phyloP scores from a whole-genome alignment of 2,888 invertebrate species.

The Drosophila atripex region DNA sequence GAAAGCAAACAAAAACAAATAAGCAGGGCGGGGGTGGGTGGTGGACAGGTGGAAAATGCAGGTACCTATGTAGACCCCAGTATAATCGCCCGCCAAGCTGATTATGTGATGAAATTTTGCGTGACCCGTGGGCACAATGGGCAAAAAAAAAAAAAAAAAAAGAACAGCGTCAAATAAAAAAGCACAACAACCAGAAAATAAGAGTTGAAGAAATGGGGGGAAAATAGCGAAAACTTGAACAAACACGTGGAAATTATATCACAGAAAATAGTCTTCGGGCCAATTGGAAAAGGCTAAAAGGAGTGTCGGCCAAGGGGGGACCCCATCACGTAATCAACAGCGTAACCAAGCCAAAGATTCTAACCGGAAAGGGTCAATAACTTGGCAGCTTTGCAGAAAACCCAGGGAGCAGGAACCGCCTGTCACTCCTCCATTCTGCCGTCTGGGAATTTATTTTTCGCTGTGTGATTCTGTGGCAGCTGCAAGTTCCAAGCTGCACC shows the following conservation, averaged over 20 bases:
- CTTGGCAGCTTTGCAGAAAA: constrained; percentile 8
- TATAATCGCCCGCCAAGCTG: constrained; percentile 59
- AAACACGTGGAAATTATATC: constrained; percentile 59
- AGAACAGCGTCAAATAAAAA: constrained; percentile 12
- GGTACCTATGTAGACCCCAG: constrained; percentile 16
- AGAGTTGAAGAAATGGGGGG: constrained; percentile 21
- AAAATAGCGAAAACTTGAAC: constrained; percentile 41
- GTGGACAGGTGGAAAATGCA: constrained; percentile 36
- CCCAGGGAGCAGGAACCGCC: background rate
- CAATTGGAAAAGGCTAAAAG: constrained; percentile 28
- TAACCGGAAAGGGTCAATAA: constrained; percentile 48
- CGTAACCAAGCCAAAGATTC: constrained; percentile 54
- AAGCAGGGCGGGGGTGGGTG: constrained; percentile 17
- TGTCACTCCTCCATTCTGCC: background rate
- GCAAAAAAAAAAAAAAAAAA: constrained; percentile 49
- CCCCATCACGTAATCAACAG: constrained; percentile 37
- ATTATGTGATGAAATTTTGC: constrained; percentile 80
- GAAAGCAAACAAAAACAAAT: constrained; percentile 29
- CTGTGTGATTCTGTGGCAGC: constrained; percentile 15
- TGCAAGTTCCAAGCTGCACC: constrained; percentile 21
- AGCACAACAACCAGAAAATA: constrained; percentile 27
- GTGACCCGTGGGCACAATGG: constrained; percentile 67
- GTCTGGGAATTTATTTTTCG: constrained; percentile 1
- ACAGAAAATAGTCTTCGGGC: constrained; percentile 43
- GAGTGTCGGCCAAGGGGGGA: constrained; percentile 22